Evolutionary conservation across 2,888 invertebrate genomes (phyloP).

Genomic region (Nemotelus nigrinus): DNA sequence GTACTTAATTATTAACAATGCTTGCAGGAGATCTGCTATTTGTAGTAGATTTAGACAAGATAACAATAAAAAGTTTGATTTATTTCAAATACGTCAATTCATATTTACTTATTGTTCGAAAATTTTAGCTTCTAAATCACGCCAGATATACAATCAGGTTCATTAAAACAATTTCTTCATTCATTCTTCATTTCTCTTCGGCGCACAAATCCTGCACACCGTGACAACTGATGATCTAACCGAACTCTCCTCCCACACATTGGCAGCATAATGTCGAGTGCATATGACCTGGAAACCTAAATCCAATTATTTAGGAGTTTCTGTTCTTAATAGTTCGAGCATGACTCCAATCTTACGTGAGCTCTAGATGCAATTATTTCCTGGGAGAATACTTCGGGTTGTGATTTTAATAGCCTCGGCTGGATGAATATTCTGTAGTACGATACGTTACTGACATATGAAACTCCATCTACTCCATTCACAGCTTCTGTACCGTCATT

Average conservation of each 20-base stretch:
- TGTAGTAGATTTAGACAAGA: no score
- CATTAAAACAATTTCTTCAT: neutral
- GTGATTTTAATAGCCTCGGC: constrained; percentile 32
- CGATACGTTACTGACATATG: constrained; percentile 12
- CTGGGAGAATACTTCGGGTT: constrained; percentile 5
- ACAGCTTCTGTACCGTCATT: no score
- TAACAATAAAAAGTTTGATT: no score
- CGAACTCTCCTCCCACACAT: neutral
- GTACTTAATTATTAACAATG: no score
- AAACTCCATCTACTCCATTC: neutral
- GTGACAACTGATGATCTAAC: neutral
- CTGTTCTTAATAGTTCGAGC: constrained; percentile 34
- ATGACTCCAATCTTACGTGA: neutral
- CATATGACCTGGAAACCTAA: constrained; percentile 34
- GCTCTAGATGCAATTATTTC: constrained; percentile 28
- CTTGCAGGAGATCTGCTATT: no score
- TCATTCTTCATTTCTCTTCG: neutral
- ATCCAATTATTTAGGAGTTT: constrained; percentile 30
- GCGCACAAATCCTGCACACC: neutral
- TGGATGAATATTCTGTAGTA: constrained; percentile 32
- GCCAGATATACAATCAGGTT: neutral
- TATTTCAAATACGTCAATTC: no score
- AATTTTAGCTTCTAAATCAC: no score
- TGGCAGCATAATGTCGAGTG: neutral
- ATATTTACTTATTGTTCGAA: no score